phyloP scores from a whole-genome alignment of 2,113 vertebrate genomes.

The Paedocypris sp. region DNA sequence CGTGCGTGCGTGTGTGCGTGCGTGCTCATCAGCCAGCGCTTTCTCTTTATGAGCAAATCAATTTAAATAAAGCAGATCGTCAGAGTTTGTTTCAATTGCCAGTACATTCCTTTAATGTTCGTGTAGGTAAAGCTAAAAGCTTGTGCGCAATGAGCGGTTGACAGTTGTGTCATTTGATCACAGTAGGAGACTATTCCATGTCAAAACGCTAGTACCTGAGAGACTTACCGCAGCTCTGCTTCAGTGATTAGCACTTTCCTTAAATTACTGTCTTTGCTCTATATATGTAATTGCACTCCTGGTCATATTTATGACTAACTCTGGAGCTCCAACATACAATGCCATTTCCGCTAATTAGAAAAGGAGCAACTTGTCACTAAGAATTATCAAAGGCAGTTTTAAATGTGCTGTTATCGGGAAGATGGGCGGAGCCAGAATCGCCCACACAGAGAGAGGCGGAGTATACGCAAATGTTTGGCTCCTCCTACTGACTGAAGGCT shows the following conservation, averaged over 20 bases:
- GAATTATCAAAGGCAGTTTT: neutral
- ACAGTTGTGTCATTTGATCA: neutral
- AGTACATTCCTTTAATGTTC: neutral
- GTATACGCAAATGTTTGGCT: neutral
- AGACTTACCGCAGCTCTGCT: neutral
- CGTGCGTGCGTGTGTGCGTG: neutral
- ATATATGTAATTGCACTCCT: neutral
- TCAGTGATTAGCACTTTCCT: neutral
- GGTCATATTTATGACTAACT: conserved; percentile 4
- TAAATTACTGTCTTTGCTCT: neutral
- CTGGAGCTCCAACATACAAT: neutral
- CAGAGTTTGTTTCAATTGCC: neutral
- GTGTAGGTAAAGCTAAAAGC: conserved; percentile 7
- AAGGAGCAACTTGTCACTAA: neutral
- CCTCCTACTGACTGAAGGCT: conserved; percentile 8
- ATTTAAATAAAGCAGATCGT: neutral
- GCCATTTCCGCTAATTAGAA: conserved; percentile 2
- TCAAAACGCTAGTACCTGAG: neutral
- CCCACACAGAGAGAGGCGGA: neutral
- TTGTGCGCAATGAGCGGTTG: neutral
- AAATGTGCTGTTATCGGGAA: neutral
- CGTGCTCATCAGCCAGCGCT: neutral
- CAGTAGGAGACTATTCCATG: neutral
- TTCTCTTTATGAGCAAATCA: neutral
- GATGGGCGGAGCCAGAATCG: neutral